These are phyloP conservation scores for Patagioenas fasciata DNA, from an alignment of 2,113 vertebrate species.

Conservation along the genomic window DNA sequence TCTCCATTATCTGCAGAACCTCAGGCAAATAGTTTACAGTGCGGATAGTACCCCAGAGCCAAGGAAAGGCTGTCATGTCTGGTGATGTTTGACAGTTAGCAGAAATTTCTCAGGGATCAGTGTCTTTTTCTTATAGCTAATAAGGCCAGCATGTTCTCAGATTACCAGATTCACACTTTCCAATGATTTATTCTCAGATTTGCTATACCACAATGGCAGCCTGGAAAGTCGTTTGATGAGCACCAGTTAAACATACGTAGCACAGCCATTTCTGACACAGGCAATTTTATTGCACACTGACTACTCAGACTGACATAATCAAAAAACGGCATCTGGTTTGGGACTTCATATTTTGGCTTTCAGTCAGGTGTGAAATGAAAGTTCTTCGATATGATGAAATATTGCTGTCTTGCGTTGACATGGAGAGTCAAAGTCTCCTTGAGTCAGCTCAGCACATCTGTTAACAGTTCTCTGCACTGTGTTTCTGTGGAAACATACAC, in stretches of 20 bases:
- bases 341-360: conserved; percentile 42
- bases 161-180: conserved; percentile 53
- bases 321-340: conserved; percentile 36
- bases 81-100: conserved; percentile 54
- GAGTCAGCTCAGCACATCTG: not conserved
- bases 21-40: conserved; percentile 39
- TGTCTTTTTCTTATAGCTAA: conserved; percentile 27
- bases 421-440: not conserved
- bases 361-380: conserved; percentile 54
- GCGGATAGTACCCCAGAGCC: conserved; percentile 21
- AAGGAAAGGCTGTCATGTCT: conserved; percentile 46
- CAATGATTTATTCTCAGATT: conserved; percentile 50
- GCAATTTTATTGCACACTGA: conserved; percentile 28
- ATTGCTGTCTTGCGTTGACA: not conserved
- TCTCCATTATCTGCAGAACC: conserved; percentile 60
- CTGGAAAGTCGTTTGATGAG: conserved; percentile 4
- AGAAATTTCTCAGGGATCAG: conserved; percentile 49
- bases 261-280: conserved; percentile 13
- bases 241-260: conserved; percentile 26
- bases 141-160: conserved; percentile 10
- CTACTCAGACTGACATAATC: conserved; percentile 32
- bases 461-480: not conserved
- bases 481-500: not conserved
- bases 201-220: not conserved
- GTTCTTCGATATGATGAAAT: conserved; percentile 3